Conservation (phyloP, 2,888 invertebrate species). For the Hirtodrosophila histrioides region DNA sequence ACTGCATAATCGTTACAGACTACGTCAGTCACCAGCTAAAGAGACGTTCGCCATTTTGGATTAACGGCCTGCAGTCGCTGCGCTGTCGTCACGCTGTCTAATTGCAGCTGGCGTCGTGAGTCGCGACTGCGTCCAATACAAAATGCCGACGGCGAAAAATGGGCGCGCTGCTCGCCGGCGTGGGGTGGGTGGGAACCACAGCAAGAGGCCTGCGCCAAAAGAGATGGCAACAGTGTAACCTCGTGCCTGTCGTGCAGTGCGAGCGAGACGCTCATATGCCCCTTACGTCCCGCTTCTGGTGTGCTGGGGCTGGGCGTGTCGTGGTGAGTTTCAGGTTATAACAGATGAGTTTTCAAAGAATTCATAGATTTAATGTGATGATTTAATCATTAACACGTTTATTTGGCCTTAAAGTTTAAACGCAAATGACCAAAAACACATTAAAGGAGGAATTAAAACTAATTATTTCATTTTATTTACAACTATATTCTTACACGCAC, state of each 20-base stretch:
- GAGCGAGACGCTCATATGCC: conserved; percentile 26
- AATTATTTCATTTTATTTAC: no score
- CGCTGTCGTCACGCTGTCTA: conserved; percentile 41
- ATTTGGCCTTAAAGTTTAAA: no score
- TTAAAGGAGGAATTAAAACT: no score
- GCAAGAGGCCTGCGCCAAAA: not conserved
- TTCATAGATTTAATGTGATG: no score
- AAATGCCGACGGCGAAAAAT: conserved; percentile 71
- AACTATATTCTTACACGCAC: no score
- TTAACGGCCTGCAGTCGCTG: conserved; percentile 30
- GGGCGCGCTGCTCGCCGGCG: conserved; percentile 50
- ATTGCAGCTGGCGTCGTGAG: conserved; percentile 43
- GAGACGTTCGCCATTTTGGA: conserved; percentile 51
- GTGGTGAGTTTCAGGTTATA: conserved; percentile 53
- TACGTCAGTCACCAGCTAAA: no score
- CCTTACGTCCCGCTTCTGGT: not conserved
- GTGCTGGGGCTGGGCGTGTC: conserved; percentile 45
- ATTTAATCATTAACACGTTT: no score
- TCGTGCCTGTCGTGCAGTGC: conserved; percentile 4
- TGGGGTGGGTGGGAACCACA: conserved; percentile 52
- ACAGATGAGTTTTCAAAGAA: conserved; percentile 31
- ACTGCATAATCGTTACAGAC: no score
- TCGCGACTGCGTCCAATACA: conserved; percentile 57
- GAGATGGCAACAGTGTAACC: conserved; percentile 10
- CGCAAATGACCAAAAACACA: no score